Evolutionary conservation across 2,797 vertebrate genomes (phyloP).

Genomic region (Buphagus erythrorhynchus): DNA sequence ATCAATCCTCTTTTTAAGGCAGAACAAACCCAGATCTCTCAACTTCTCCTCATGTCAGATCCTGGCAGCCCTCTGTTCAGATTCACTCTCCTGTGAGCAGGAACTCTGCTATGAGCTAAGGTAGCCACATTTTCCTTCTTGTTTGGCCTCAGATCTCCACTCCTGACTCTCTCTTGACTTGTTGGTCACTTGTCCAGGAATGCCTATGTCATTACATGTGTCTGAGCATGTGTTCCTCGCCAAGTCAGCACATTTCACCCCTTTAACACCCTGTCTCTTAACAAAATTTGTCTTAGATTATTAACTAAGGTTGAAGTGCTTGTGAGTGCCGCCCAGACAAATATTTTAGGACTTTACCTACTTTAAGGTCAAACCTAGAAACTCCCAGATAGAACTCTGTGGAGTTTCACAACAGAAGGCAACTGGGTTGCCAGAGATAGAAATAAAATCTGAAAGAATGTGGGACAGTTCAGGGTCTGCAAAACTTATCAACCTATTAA

Average conservation of each 20-base stretch:
- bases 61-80: neutral
- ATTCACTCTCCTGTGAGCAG: neutral
- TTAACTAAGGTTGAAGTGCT: neutral
- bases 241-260: neutral
- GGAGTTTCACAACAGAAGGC: neutral
- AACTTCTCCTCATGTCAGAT: neutral
- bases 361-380: neutral
- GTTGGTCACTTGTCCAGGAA: neutral
- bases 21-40: neutral
- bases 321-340: neutral
- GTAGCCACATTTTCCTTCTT: neutral
- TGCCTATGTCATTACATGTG: neutral
- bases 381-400: neutral
- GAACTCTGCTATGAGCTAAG: neutral
- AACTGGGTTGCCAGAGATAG: neutral
- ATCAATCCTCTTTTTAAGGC: neutral
- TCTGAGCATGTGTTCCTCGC: neutral
- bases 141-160: neutral
- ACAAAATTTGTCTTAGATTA: neutral
- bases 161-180: neutral
- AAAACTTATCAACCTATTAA: neutral
- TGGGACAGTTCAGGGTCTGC: neutral
- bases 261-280: neutral
- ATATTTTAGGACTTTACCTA: neutral
- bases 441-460: neutral